phyloP scores from a whole-genome alignment of 2,113 vertebrate species.

The Merops nubicus region DNA sequence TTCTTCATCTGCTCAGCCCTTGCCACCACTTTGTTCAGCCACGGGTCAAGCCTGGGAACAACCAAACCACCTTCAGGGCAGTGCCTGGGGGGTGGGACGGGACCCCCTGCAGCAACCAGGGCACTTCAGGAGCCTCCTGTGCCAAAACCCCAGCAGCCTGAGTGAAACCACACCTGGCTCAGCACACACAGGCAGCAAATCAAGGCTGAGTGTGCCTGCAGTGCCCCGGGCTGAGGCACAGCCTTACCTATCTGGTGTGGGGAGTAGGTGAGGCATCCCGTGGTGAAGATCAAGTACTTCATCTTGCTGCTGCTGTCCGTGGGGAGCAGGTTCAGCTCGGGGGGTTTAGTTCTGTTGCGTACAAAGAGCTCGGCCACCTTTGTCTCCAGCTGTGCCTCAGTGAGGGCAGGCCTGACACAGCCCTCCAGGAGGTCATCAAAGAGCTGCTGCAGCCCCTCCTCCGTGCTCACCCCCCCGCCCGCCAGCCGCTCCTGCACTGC shows the following conservation, averaged over 20 bases:
- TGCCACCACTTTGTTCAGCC: not conserved
- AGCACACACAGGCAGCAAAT: not conserved
- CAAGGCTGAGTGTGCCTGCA: no score
- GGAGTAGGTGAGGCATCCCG: conserved; percentile 95
- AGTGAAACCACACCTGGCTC: not conserved
- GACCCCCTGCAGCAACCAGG: not conserved
- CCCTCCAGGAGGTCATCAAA: conserved; percentile 69
- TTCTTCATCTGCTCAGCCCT: not conserved
- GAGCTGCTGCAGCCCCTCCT: conserved; percentile 69
- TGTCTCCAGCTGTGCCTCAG: conserved; percentile 82
- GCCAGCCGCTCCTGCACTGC: not conserved
- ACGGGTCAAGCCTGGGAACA: not conserved
- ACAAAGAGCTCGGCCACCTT: conserved; percentile 88
- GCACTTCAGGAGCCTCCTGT: not conserved
- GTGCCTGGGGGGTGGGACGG: not conserved
- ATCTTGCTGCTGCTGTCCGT: conserved; percentile 69
- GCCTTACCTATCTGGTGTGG: conserved; percentile 94
- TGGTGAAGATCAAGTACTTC: conserved; percentile 97
- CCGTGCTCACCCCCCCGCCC: not conserved
- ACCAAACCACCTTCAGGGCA: not conserved
- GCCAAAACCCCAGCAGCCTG: not conserved
- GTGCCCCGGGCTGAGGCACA: not conserved
- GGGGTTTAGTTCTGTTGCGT: conserved; percentile 79
- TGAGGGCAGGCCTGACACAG: conserved; percentile 50
- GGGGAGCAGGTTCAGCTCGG: conserved; percentile 70